Evolutionary conservation across 2,113 vertebrate species (phyloP).

Genomic region (Vimba vimba): DNA sequence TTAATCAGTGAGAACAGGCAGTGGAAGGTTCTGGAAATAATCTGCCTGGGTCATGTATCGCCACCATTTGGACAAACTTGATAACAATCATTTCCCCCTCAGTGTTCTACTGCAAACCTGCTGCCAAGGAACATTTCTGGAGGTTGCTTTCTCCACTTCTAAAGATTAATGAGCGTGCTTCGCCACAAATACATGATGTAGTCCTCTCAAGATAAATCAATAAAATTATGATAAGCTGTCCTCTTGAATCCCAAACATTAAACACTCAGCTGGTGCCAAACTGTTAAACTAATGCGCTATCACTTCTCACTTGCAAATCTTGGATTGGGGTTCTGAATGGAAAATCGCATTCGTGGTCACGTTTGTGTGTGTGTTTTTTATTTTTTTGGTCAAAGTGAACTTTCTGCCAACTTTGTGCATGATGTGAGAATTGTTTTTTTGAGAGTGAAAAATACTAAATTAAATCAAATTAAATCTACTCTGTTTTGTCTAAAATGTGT

Average conservation of each 20-base stretch:
- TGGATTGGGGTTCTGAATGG: constrained; percentile 46
- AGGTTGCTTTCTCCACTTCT: constrained; percentile 34
- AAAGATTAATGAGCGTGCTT: constrained; percentile 49
- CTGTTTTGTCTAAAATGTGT: neutral
- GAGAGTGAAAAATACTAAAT: constrained; percentile 35
- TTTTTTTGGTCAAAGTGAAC: neutral
- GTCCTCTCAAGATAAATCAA: constrained; percentile 48
- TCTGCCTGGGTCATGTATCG: constrained; percentile 4
- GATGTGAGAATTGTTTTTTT: constrained; percentile 42
- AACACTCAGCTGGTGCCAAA: constrained; percentile 45
- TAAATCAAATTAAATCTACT: constrained; percentile 1
- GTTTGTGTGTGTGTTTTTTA: constrained; percentile 54
- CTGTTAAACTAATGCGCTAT: constrained; percentile 51
- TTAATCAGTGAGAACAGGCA: constrained; percentile 42
- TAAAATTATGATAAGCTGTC: constrained; percentile 48
- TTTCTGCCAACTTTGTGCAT: constrained; percentile 35
- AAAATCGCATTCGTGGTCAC: constrained; percentile 57
- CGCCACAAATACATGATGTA: constrained; percentile 44
- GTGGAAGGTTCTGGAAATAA: constrained; percentile 24
- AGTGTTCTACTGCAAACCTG: constrained; percentile 18
- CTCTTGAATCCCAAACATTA: constrained; percentile 50
- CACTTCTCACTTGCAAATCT: constrained; percentile 38
- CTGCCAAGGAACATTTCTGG: constrained; percentile 42
- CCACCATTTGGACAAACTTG: constrained; percentile 42
- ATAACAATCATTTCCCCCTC: constrained; percentile 29